A percentile compares a stretch with the other conserved stretches of the same genome.
Evolutionary conservation across 2,888 invertebrate species (phyloP).

Genomic region (Amblyteles armatorius): DNA sequence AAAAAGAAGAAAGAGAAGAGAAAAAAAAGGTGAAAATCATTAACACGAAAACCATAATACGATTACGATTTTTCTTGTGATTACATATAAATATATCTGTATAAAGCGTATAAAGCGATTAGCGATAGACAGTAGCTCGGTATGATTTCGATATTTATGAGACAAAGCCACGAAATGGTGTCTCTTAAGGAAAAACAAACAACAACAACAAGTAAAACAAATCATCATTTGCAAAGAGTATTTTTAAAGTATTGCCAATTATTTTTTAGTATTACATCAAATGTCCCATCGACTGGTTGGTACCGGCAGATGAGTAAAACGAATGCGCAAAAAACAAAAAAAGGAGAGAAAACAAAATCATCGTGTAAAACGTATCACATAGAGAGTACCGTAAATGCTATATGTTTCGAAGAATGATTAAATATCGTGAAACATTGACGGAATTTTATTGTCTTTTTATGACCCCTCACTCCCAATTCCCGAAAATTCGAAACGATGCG

Average conservation of each 20-base stretch:
- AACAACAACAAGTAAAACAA: constrained; percentile 61
- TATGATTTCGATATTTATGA: constrained; percentile 69
- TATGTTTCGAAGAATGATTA: constrained; percentile 79
- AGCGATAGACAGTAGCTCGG: constrained; percentile 70
- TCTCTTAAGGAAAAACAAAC: constrained; percentile 63
- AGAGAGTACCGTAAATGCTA: constrained; percentile 74
- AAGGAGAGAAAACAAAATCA: constrained; percentile 43
- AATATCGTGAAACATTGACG: constrained; percentile 78
- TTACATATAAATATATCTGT: constrained; percentile 71
- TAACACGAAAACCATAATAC: constrained; percentile 64
- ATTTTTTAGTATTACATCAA: constrained; percentile 84
- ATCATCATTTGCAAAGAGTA: constrained; percentile 83
- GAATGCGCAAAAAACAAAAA: constrained; percentile 51
- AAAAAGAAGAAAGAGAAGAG: constrained; percentile 69
- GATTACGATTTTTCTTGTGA: constrained; percentile 71
- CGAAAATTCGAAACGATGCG: constrained; percentile 1
- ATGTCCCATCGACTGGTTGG: constrained; percentile 71
- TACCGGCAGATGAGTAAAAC: constrained; percentile 71
- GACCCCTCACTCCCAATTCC: constrained; percentile 19
- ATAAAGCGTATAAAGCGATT: constrained; percentile 71
- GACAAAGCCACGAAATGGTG: constrained; percentile 61
- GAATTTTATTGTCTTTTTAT: constrained; percentile 36
- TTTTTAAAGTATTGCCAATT: constrained; percentile 84
- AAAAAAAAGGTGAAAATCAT: constrained; percentile 49
- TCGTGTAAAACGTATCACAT: constrained; percentile 76